Evolutionary conservation across 2,113 vertebrate genomes (phyloP), one percentile per base, ranked within the genome.

Genomic region (Rousettus leschenaultii): DNA sequence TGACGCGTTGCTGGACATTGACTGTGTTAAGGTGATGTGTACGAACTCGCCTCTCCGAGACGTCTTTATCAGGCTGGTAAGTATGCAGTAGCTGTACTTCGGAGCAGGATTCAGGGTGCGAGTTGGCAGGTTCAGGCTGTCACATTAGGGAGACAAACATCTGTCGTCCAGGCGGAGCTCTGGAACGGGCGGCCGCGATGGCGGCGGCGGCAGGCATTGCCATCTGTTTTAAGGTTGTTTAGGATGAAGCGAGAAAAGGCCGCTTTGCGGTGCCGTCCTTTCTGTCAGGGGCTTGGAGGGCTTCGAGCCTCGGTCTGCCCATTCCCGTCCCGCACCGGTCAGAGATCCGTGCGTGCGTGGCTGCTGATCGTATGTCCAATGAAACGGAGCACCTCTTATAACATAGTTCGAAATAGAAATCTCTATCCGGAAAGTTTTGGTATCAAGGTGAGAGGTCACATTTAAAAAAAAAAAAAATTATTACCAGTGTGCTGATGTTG

Each of bases 221-320:
- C 96, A 85, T 97, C 89, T 96, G 95, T 83, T 93, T 97, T 87
- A 80, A 92, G 63, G 91, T 83, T 91, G 86, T 77, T 96, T 90
- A 93, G 28, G 70, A 91, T 93, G 92, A 78, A 94, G 86, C 89
- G 95, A 68, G 84, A 86, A 82, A 85, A 86, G 48, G 28, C 66
- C 93, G 30, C 55, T 28, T 71, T 83, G 38, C 57, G n/a, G 7
- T 88, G 63, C 55, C 94, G 89, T 89, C 82, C 57, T 79, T 96
- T 94, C 83, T 87, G 12, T 57, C 21, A 70, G 71, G 38, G 59
- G 33, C 57, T 35, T 80, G 30, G 51, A 71, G 59, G 78, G 80
- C 51, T 88, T 93, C 84, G 61, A 43, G 1, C 65, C 43, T 90
- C 86, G 15, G 28, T 84, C 53, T 80, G 10, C 28, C 35, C 55